Evolutionary conservation across 2,797 vertebrate species (phyloP), one percentile per base, ranked within the genome.

Genomic region (Pipistrellus pygmaeus): DNA sequence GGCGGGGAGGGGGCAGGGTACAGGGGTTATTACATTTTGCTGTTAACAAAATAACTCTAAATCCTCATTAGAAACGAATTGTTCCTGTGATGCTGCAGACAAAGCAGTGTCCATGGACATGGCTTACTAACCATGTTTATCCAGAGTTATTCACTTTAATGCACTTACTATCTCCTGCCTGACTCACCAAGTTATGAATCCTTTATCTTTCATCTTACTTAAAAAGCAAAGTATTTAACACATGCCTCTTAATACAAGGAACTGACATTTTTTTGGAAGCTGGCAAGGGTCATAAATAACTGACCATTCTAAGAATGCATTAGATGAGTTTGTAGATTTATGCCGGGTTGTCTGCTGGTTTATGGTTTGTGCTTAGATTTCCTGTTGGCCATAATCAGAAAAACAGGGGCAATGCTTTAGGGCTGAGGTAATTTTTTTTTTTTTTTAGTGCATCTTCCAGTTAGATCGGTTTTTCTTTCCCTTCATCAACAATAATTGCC

Each of bases 291-390:
- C 48, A 78, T 75, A 77, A 77, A 76, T 46, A 93, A 68, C 53
- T 60, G 30, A 81, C 60, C 13, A 83, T 72, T 25, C 60, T 51
- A n/a, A 73, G 71, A 69, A 84, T 46, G 3, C 0, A 75, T 41
- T 30, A 62, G 80, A 35, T 60, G 35, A 68, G 32, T 89, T 46
- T 91, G 38, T 32, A 81, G 57, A 62, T 48, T 82, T 27, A 32
- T 60, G 46, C 32, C 41, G 71, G 55, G n/a, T 35, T 80, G 27
- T 85, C 78, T 93, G 21, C 32, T 60, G 64, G 57, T 71, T 69
- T 93, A 73, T 32, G 44, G 38, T 62, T 90, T 85, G 75, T 60
- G 53, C 53, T 94, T 82, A 25, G 72, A 78, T 66, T 83, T 84
- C 27, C 60, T 77, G 32, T 66, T 71, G 57, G 73, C 73, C 73